These are phyloP conservation scores for Nebria brevicollis DNA, from an alignment of 2,888 invertebrate species.

Conservation along the genomic window DNA sequence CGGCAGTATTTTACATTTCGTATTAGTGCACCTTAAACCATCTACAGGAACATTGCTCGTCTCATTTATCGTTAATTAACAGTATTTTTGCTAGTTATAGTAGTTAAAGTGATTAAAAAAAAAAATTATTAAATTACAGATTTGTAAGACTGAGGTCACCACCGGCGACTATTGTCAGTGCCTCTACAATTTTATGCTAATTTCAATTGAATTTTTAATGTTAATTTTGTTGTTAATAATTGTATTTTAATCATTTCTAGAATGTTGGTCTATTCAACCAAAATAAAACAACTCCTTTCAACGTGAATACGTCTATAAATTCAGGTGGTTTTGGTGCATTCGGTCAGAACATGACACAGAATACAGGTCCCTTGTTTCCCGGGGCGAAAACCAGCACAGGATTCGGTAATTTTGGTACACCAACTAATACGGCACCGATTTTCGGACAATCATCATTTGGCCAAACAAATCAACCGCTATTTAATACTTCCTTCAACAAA, in stretches of 20 bases:
- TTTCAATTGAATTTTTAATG: too few relatives aligned
- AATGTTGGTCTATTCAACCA: conserved; percentile 37
- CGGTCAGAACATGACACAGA: conserved; percentile 48
- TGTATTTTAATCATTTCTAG: conserved; percentile 12
- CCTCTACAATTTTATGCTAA: too few relatives aligned
- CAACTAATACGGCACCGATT: conserved; percentile 51
- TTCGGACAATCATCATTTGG: conserved; percentile 60
- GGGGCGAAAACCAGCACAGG: conserved; percentile 45
- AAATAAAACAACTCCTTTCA: conserved; percentile 47
- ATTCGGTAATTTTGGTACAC: conserved; percentile 48
- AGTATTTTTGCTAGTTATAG: not conserved
- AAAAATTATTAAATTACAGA: too few relatives aligned
- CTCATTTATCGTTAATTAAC: not conserved
- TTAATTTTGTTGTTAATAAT: not conserved
- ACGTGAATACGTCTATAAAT: conserved; percentile 56
- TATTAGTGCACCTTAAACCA: too few relatives aligned
- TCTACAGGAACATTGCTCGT: too few relatives aligned
- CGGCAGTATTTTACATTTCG: too few relatives aligned
- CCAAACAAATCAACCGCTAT: conserved; percentile 51
- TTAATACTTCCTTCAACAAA: conserved; percentile 55
- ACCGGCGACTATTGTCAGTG: too few relatives aligned
- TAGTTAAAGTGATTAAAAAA: not conserved
- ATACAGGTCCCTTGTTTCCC: conserved; percentile 50
- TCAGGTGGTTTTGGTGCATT: conserved; percentile 54
- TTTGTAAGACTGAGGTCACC: too few relatives aligned